Evolutionary conservation across 2,888 invertebrate species (phyloP).

Genomic region (Tenodera sinensis): DNA sequence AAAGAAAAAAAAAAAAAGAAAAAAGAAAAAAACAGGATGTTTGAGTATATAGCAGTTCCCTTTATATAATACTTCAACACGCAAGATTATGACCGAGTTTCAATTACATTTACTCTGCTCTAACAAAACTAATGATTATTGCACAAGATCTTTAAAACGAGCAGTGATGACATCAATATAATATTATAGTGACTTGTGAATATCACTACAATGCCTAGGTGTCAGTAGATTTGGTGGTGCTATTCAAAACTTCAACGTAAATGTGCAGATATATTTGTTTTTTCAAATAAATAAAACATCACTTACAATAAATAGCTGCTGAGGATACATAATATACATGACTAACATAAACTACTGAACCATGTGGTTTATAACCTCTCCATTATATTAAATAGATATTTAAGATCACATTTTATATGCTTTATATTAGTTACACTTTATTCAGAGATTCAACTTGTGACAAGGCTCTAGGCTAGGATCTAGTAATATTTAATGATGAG

Average conservation of each 20-base stretch:
- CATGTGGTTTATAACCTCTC: background rate
- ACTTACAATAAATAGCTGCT: background rate
- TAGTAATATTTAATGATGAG: background rate
- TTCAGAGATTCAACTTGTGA: background rate
- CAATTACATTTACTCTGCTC: background rate
- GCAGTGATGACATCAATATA: background rate
- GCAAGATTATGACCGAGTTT: background rate
- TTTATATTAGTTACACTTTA: background rate
- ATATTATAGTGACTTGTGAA: background rate
- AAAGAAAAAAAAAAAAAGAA: too few species aligned
- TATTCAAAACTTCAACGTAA: background rate
- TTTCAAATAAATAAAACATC: background rate
- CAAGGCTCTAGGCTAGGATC: background rate
- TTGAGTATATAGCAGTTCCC: background rate
- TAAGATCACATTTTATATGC: background rate
- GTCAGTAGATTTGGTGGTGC: background rate
- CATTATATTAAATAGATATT: background rate
- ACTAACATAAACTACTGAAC: background rate
- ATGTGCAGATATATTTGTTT: background rate
- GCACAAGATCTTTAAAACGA: background rate
- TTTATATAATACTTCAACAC: background rate
- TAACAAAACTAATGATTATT: background rate
- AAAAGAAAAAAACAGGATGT: background rate
- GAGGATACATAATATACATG: background rate
- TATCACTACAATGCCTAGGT: background rate